phyloP scores from a whole-genome alignment of 2,888 invertebrate species.

The Caenorhabditis macrosperma region DNA sequence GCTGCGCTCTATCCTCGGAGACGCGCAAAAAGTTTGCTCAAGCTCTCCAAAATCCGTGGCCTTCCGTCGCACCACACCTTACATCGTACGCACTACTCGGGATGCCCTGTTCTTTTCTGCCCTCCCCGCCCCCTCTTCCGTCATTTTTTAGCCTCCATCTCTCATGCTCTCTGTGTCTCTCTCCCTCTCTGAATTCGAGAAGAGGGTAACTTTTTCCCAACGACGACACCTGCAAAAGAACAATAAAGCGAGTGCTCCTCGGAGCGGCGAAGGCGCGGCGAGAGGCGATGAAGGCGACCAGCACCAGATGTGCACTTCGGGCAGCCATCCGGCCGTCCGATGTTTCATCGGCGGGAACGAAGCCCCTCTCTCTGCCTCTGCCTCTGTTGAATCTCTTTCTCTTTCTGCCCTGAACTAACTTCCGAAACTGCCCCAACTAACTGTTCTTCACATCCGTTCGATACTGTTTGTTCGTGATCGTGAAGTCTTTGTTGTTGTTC shows the following conservation, averaged over 20 bases:
- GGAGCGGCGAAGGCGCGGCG: constrained; percentile 8
- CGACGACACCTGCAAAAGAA: constrained; percentile 54
- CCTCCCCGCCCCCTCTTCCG: no score
- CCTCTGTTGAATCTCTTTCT: no score
- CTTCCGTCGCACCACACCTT: constrained; percentile 47
- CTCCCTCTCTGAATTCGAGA: neutral
- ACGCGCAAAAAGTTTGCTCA: constrained; percentile 58
- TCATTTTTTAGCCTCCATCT: constrained; percentile 20
- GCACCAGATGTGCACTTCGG: constrained; percentile 56
- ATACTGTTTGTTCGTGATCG: neutral
- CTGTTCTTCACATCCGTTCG: no score
- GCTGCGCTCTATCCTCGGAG: constrained; percentile 33
- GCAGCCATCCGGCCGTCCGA: constrained; percentile 26
- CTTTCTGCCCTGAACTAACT: no score
- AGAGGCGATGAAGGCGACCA: constrained; percentile 39
- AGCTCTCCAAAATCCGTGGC: constrained; percentile 60
- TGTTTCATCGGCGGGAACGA: constrained; percentile 51
- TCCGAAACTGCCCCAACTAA: no score
- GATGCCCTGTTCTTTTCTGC: constrained; percentile 24
- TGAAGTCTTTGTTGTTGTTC: neutral
- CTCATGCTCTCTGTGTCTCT: neutral
- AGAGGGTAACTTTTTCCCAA: constrained; percentile 34
- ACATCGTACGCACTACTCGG: constrained; percentile 43
- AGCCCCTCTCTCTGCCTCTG: neutral
- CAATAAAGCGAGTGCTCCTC: constrained; percentile 50